Base-by-base conservation (phyloP, 2,113 vertebrate species). In the Tympanuchus pallidicinctus region DNA sequence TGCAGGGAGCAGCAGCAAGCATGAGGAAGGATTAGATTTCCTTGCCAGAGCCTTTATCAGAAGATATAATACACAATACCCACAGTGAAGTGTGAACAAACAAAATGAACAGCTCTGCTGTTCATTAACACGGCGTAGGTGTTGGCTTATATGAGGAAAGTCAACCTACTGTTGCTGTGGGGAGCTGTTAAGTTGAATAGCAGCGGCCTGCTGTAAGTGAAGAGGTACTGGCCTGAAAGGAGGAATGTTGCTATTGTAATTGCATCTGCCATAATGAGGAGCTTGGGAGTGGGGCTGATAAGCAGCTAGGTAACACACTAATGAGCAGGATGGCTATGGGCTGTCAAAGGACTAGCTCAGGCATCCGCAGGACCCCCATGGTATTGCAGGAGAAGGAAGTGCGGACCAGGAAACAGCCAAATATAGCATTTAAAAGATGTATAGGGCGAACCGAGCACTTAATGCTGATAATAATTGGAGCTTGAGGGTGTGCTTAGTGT, bases 381-480 rank as follows among this genome's bases (percentile, higher is more conserved):
- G 88, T 77, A 15, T 43, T 36, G 88, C 82, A 16, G 7, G 4
- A 78, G 82, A 66, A 95, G 88, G 82, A 75, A 92, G 73, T 1
- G 50, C 0, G 34, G 90, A 84, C 82, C 38, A 12, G 76, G 93
- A 86, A 95, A 56, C 36, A 76, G 86, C 69, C 82, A 30, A 65
- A 69, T 89, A 93, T 34, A 91, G 76, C 76, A 22, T 72, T 64
- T 78, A 40, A 38, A 92, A 83, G 95, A 93, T 71, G 90, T 64
- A 93, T 13, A 87, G 92, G 90, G 28, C 14, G 82, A 88, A 57
- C 79, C 1, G 85, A 90, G 88, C 76, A 21, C 92, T 96, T 93
- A 94, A 93, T n/a, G 95, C 90, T 92, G 96, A 90, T 95, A 88
- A 90, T 95, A 96, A 96, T 78, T 93, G 93, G 57, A 77, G 93